Base-by-base conservation (phyloP, 2,797 vertebrate species). In the Aythya fuligula region DNA sequence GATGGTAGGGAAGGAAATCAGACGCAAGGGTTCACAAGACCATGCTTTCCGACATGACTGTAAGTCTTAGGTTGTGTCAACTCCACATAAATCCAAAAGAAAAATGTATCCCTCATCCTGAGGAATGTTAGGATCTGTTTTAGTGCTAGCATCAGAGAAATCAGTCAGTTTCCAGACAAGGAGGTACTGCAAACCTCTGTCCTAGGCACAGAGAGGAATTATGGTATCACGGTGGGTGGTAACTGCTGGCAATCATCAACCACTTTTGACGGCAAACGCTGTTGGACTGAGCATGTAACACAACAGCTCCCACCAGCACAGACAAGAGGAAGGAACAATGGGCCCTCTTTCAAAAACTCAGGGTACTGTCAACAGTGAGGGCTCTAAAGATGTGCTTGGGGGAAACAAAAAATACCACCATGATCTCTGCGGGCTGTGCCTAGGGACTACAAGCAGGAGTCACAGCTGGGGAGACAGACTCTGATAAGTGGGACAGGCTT, bases 211-310 rank as follows among this genome's bases (percentile, higher is more conserved):
- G 81, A 84, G 51, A 73, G 81, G 85, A 95, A 92, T 83, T 77
- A 77, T 41, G 58, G 91, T 58, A 82, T 79, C 94, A 87, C 80
- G 39, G 91, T 91, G 85, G 80, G 95, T 94, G 93, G 93, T 77
- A 95, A 90, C 83, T 89, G 91, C 74, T 94, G 85, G 93, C 67
- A 89, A 87, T 90, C 94, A 93, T 92, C 89, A 93, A 38, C 88
- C 19, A 30, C 57, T 89, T 94, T 74, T 92, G 93, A 96, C 5
- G n/a, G 94, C 80, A 89, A 95, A 84, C 57, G 51, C 83, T 71
- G 22, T 16, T 86, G 86, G 90, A 89, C 16, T 78, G 72, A 94
- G 41, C 62, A 21, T 11, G 51, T 70, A 95, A 89, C 78, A 95
- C 85, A 87, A 77, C 90, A 95, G 86, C 84, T 93, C 88, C 78